phyloP scores from a whole-genome alignment of 2,888 invertebrate genomes.

The Resseliella maxima region DNA sequence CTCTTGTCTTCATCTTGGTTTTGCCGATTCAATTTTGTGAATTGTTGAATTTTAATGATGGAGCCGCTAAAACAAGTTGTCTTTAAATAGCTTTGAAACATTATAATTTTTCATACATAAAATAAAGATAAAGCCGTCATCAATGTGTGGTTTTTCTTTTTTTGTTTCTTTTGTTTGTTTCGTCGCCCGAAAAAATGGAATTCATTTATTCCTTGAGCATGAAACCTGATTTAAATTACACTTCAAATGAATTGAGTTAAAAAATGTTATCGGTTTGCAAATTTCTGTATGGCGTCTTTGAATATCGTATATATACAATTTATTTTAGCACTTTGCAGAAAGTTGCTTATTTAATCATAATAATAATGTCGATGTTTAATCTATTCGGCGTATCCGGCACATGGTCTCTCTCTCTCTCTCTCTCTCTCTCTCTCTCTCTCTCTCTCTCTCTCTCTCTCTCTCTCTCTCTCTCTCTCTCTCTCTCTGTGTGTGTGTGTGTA shows the following conservation, averaged over 20 bases:
- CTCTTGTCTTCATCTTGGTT: no score
- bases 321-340: background rate
- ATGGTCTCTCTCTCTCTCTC: no score
- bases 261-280: background rate
- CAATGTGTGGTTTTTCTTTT: no score
- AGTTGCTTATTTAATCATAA: no score
- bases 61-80: background rate
- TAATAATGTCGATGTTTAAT: background rate
- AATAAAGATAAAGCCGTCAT: background rate
- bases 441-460: no score
- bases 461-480: no score
- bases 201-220: background rate
- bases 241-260: background rate
- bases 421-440: no score
- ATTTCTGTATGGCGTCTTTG: background rate
- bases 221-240: background rate
- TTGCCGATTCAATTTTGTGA: no score
- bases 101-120: background rate
- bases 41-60: background rate
- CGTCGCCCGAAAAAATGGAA: background rate
- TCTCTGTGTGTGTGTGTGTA: no score
- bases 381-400: no score
- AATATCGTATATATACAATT: background rate
- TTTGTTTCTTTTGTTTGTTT: background rate
- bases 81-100: slow-evolving; percentile 24